A percentile compares a stretch with the other conserved stretches of the same genome.
These are phyloP conservation scores for Sycophila texana DNA, from an alignment of 2,888 invertebrate species.

Conservation along the genomic window DNA sequence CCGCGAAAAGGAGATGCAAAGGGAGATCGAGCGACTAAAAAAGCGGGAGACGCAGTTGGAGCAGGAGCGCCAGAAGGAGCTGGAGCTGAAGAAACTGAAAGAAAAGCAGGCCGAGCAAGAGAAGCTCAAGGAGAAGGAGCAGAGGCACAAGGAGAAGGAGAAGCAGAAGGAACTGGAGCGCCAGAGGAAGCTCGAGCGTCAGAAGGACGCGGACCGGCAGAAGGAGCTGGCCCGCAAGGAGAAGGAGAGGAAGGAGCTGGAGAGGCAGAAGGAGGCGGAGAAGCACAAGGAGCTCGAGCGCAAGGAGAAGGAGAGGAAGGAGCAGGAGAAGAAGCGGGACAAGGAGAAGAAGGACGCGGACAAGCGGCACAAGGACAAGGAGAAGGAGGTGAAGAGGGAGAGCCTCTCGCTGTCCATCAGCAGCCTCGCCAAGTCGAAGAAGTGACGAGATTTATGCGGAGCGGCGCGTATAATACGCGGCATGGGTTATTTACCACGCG, in stretches of 20 bases:
- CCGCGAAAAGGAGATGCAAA: conserved; percentile 48
- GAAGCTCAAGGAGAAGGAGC: conserved; percentile 46
- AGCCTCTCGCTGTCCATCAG: conserved; percentile 8
- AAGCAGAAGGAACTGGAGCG: conserved; percentile 50
- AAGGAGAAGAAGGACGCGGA: conserved; percentile 34
- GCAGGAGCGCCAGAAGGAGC: conserved; percentile 42
- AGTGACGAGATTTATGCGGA: background rate
- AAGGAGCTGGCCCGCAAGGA: conserved; percentile 33
- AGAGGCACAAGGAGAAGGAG: conserved; percentile 52
- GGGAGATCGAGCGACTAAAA: conserved; percentile 46
- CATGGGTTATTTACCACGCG: conserved; percentile 39
- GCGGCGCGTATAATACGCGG: conserved; percentile 31
- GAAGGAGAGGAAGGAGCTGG: conserved; percentile 31
- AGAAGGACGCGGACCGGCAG: conserved; percentile 35
- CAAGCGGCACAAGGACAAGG: conserved; percentile 48
- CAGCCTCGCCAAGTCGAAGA: conserved; percentile 19
- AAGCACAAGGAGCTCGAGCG: conserved; percentile 39
- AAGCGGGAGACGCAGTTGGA: conserved; percentile 49
- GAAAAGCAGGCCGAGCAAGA: conserved; percentile 50
- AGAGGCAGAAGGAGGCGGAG: conserved; percentile 48
- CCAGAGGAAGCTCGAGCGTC: conserved; percentile 37
- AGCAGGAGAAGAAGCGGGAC: conserved; percentile 21
- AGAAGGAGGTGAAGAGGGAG: conserved; percentile 54
- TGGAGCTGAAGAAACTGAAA: conserved; percentile 52
- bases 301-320: conserved; percentile 39